Evolutionary conservation across 1,140 invertebrate species (phyloP), one percentile per base, ranked within the genome.

Genomic region (Meteorus sp.): DNA sequence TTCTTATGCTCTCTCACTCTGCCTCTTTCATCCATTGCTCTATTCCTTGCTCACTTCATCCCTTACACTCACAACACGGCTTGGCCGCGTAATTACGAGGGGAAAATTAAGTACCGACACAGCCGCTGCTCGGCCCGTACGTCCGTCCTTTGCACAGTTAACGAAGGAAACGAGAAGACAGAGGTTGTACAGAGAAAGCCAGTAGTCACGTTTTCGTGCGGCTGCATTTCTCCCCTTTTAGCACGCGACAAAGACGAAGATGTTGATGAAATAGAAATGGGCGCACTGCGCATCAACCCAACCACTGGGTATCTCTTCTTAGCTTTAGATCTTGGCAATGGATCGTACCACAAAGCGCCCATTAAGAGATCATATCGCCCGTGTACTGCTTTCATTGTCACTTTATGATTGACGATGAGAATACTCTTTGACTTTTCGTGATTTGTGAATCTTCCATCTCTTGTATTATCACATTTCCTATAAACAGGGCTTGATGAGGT

Each of bases 361-460:
- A 78, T 79, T 80, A 79, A 80, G 79, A 78, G 78, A 80, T 79
- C 76, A 79, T 79, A 79, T 80, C 78, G 72, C 67, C 66, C 68
- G 62, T n/a, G n/a, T n/a, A n/a, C 39, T 59, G 19, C 60, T 33
- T 33, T 17, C 66, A 59, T 65, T 62, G 67, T 66, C 72, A 70
- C 65, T 71, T 67, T 74, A 65, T 63, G 56, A 62, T 58, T 48
- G 52, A 56, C 23, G 43, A 45, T 56, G 25, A 47, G 50, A 51
- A 53, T 39, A 59, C 20, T 31, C 20, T 20, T 8, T n/a, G 27
- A 27, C 53, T 58, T 50, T 44, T 55, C 33, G 29, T n/a, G 22
- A 23, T 3, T 27, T 39, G 3, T 17, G 7, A 48, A 22, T 5
- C 13, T 43, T 29, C n/a, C 13, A 19, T 48, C 22, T 23, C 13